Evolutionary conservation across 2,113 vertebrate species (phyloP), one percentile per base, ranked within the genome.

Genomic region (Columba livia): DNA sequence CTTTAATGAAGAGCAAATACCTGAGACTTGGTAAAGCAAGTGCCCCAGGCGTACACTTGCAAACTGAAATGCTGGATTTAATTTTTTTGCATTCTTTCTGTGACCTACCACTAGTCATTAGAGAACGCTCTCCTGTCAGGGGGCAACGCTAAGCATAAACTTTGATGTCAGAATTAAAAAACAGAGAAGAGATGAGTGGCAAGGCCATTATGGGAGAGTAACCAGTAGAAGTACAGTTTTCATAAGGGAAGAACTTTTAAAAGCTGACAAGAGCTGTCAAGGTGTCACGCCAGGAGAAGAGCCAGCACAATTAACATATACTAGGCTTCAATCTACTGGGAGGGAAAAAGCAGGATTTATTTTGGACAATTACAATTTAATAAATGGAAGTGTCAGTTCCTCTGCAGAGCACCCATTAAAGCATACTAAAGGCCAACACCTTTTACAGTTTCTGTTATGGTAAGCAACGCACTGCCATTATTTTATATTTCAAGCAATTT

Each of bases 311-410:
- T 97, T 97, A 97, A 74, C 84, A 93, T 79, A 92, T 9, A 77
- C 67, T 51, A 84, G 80, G 92, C 85, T 88, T 95, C 94, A 95
- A 89, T 90, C 95, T 92, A 56, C n/a, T 34, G 58, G 80, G 75
- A 9, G 7, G 53, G 57, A 91, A 85, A 95, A 90, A 85, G 81
- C 24, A 42, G 60, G 53, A 95, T 96, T 96, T 97, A 93, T 95
- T 97, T 83, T 82, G 95, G 94, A 92, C 94, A 95, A 97, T 96
- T 97, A 96, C 85, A 95, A 94, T 72, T 93, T 97, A 95, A 97
- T 95, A 95, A 96, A 95, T 95, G 85, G 72, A 92, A 90, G 72
- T 32, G 58, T 91, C 66, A 61, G 54, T 54, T 89, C 75, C 83
- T 84, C 71, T 79, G 83, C 50, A 65, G 62, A 95, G 88, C 69